A percentile compares a stretch with the other conserved stretches of the same genome.
Conservation (phyloP, 2,888 invertebrate genomes). For the Temnothorax rugatulus region DNA sequence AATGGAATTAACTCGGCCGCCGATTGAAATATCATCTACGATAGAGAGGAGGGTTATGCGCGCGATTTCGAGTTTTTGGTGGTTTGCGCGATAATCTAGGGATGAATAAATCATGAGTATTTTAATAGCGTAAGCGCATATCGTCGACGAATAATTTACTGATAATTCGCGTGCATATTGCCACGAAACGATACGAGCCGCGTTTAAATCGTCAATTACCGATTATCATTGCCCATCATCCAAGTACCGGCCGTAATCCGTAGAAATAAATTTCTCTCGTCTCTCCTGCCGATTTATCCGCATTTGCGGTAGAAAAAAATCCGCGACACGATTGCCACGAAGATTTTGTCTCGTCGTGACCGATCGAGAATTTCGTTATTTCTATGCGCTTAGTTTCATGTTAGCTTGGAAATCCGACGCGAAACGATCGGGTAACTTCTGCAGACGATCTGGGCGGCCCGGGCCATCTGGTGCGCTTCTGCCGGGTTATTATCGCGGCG, state of each 20-base stretch:
- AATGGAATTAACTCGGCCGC: slow-evolving; percentile 48
- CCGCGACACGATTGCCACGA: neutral
- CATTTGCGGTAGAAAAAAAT: neutral
- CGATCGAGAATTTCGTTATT: slow-evolving; percentile 10
- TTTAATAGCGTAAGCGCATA: slow-evolving; percentile 46
- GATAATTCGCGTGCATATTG: slow-evolving; percentile 65
- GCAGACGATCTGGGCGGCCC: slow-evolving; percentile 59
- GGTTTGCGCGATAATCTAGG: slow-evolving; percentile 59
- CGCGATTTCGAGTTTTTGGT: slow-evolving; percentile 53
- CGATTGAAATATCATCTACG: slow-evolving; percentile 41
- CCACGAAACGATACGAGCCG: slow-evolving; percentile 51
- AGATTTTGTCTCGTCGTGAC: neutral
- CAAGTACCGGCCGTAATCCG: slow-evolving; percentile 25
- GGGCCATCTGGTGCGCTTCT: slow-evolving; percentile 76
- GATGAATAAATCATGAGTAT: slow-evolving; percentile 60
- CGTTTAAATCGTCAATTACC: slow-evolving; percentile 65
- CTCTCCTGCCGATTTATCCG: neutral
- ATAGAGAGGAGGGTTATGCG: slow-evolving; percentile 53
- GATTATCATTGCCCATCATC: slow-evolving; percentile 56
- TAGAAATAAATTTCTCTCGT: slow-evolving; percentile 11
- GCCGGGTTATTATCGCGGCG: slow-evolving; percentile 79
- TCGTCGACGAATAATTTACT: slow-evolving; percentile 52
- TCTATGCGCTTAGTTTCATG: neutral
- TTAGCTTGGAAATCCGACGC: neutral
- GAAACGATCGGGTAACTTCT: slow-evolving; percentile 40